Percentiles rank a stretch among this genome's conserved stretches.
Evolutionary conservation across 2,113 vertebrate genomes (phyloP).

Genomic region (Ibidorhyncha struthersii): DNA sequence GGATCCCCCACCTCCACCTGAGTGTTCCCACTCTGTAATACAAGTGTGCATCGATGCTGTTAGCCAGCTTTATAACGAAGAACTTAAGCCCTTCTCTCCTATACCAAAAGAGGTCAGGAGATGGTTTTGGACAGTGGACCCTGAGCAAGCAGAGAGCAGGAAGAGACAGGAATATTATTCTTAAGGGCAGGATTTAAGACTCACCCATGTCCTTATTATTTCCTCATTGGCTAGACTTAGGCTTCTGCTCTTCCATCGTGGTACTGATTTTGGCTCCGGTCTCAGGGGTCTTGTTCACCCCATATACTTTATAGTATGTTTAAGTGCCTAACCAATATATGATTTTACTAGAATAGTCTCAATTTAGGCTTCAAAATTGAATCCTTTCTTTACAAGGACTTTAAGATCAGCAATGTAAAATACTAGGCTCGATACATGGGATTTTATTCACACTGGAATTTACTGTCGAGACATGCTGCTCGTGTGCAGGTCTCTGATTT

Average conservation of each 20-base stretch:
- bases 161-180: not conserved
- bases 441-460: not conserved
- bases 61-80: not conserved
- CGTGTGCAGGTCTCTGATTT: not conserved
- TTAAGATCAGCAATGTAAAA: not conserved
- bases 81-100: not conserved
- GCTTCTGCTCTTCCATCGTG: not conserved
- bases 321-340: not conserved
- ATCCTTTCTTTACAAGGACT: not conserved
- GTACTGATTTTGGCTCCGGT: not conserved
- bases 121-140: not conserved
- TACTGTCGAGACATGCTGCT: not conserved
- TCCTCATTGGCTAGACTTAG: not conserved
- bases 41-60: not conserved
- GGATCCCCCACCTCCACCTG: not conserved
- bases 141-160: not conserved
- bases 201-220: not conserved
- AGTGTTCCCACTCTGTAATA: not conserved
- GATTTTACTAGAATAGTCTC: not conserved
- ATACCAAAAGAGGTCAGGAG: not conserved
- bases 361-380: not conserved
- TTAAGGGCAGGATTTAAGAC: not conserved
- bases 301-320: not conserved
- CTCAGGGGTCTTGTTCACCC: not conserved
- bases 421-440: not conserved